Conservation (phyloP, 2,888 invertebrate genomes). For the Exocentrus adspersus region DNA sequence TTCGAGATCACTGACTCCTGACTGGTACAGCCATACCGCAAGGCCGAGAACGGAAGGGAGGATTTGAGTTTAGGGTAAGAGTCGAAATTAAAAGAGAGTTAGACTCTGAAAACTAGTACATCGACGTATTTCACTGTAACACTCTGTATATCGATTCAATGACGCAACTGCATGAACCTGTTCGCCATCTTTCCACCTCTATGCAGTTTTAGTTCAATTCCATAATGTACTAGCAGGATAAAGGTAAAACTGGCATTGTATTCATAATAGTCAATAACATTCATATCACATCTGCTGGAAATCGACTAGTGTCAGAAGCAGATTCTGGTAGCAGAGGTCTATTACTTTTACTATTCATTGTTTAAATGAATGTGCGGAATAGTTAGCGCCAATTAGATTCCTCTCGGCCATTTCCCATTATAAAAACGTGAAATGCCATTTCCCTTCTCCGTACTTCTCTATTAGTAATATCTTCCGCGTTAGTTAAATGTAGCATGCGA, state of each 20-base stretch:
- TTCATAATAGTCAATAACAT: background rate
- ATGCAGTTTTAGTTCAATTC: too few relatives aligned
- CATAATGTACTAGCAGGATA: too few relatives aligned
- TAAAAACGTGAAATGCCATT: constrained; percentile 1
- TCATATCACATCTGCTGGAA: background rate
- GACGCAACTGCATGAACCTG: too few relatives aligned
- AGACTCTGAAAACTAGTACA: too few relatives aligned
- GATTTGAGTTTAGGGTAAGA: too few relatives aligned
- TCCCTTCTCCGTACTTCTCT: constrained; percentile 1
- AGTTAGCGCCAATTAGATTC: constrained; percentile 8
- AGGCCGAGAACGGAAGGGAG: too few relatives aligned
- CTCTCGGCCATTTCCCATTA: background rate
- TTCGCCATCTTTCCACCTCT: too few relatives aligned
- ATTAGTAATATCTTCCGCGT: constrained; percentile 19
- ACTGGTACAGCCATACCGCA: too few relatives aligned
- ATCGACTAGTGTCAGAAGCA: background rate
- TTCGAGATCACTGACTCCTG: too few relatives aligned
- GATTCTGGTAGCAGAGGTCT: background rate
- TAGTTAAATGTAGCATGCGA: constrained; percentile 20
- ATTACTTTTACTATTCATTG: background rate
- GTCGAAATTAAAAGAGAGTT: too few relatives aligned
- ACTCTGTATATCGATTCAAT: too few relatives aligned
- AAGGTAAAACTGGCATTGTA: background rate
- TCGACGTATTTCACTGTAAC: too few relatives aligned
- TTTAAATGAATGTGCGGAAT: background rate